These are phyloP conservation scores for Ylistrum balloti DNA, from an alignment of 1,140 invertebrate species.

Conservation along the genomic window DNA sequence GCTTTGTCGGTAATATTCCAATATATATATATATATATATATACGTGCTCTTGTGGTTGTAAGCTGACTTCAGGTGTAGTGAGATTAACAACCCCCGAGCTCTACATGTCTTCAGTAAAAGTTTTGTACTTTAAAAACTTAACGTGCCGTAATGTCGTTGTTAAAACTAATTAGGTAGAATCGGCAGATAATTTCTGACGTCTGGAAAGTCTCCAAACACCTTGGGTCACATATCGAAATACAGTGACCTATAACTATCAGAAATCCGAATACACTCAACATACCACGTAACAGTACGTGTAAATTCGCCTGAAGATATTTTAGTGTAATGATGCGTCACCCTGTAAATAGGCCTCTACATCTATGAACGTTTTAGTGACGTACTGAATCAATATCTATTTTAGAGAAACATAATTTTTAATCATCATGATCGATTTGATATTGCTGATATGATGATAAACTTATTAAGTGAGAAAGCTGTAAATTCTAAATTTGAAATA, in stretches of 20 bases:
- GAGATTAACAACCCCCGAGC: background rate
- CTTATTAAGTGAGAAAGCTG: too few relatives aligned
- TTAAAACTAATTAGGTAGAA: conserved; percentile 40
- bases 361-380: background rate
- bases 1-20: background rate
- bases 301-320: background rate
- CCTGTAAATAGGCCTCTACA: background rate
- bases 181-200: background rate
- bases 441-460: too few relatives aligned
- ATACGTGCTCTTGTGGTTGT: background rate
- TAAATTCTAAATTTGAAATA: too few relatives aligned
- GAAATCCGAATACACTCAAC: conserved; percentile 9
- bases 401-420: too few relatives aligned
- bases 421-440: too few relatives aligned
- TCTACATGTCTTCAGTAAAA: conserved; percentile 28
- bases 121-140: conserved; percentile 22
- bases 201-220: conserved; percentile 6
- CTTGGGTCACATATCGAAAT: background rate
- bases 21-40: background rate
- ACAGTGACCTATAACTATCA: conserved; percentile 3
- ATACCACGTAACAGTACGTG: background rate
- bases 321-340: background rate
- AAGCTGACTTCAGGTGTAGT: background rate
- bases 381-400: too few relatives aligned
- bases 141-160: conserved; percentile 32